Conservation (phyloP, 2,113 vertebrate genomes). For the Amphiprion percula region DNA sequence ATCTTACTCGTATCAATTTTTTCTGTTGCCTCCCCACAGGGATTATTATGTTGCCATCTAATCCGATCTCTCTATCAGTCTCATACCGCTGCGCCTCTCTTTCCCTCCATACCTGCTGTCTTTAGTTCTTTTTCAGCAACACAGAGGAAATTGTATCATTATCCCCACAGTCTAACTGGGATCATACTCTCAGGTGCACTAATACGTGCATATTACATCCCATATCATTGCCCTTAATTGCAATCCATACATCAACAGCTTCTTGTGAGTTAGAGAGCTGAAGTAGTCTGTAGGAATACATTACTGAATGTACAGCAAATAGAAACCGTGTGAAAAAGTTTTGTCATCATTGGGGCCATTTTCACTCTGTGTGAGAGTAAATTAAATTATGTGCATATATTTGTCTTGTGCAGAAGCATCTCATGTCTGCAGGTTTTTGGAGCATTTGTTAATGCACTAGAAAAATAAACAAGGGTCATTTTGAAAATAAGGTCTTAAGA, state of each 20-base stretch:
- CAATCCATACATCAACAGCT: conserved; percentile 45
- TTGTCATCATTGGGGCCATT: background rate
- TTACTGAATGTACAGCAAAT: background rate
- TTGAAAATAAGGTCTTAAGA: conserved; percentile 29
- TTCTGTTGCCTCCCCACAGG: background rate
- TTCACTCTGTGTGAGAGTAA: background rate
- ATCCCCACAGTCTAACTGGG: conserved; percentile 34
- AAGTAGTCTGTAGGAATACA: background rate
- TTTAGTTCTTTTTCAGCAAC: conserved; percentile 39
- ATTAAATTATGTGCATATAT: background rate
- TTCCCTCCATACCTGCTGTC: background rate
- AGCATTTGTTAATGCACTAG: background rate
- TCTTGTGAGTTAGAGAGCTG: conserved; percentile 11
- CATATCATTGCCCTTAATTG: conserved; percentile 48
- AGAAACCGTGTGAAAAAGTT: background rate
- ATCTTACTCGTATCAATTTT: background rate
- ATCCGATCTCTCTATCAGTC: background rate
- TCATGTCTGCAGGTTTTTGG: background rate
- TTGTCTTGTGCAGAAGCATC: background rate
- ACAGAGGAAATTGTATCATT: conserved; percentile 57
- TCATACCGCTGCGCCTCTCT: background rate
- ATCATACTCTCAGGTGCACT: conserved; percentile 13
- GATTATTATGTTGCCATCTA: conserved; percentile 19
- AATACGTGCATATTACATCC: conserved; percentile 14
- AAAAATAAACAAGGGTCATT: conserved; percentile 10